Base-by-base conservation (phyloP, 2,888 invertebrate species). In the Pseudococcus viburni region DNA sequence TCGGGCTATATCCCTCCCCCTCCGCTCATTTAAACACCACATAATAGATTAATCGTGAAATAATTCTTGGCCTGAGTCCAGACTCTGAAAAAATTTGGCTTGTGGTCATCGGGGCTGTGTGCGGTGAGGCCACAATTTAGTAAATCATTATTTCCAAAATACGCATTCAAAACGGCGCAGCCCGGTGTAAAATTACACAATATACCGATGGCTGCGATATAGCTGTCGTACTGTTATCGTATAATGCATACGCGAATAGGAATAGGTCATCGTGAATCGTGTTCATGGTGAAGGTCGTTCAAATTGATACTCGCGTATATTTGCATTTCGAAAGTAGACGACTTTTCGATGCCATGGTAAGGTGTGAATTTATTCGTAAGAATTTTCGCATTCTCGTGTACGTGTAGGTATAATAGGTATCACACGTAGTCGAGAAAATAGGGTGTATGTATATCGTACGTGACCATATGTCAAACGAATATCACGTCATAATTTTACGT, bases 81-180 rank as follows among this genome's bases (percentile, higher is more conserved):
- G 39, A 42, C 12, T 83, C 15, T 1, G 22, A 46, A n/a, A 83
- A 39, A 46, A 83, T 42, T 83, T 83, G 80, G 80, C 80, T 33
- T 83, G 4, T 46, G 11, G 19, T 46, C 46, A 46, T 83, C 11
- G 11, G 46, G 22, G 55, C 51, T 51, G 51, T 51, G 15, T 59
- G 19, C 64, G 64, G n/a, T 19, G 59, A n/a, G 17, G 26, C 17
- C 7, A 33, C 15, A 73, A 33, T 39, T 73, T 33, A 33, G 33
- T 17, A 73, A 73, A 39, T 73, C 17, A 39, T 73, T 46, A 83
- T 46, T 83, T 83, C 80, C 80, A 83, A 83, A 83, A 83, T 73
- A 83, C 39, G 15, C n/a, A 64, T 64, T 64, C 11, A 9, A 64
- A 9, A 19, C 9, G 42, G 42, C 42, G 42, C 6, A 42, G 33